These are phyloP conservation scores for Enteromius unitaeniatus DNA, from an alignment of 2,797 vertebrate genomes.

Conservation along the genomic window DNA sequence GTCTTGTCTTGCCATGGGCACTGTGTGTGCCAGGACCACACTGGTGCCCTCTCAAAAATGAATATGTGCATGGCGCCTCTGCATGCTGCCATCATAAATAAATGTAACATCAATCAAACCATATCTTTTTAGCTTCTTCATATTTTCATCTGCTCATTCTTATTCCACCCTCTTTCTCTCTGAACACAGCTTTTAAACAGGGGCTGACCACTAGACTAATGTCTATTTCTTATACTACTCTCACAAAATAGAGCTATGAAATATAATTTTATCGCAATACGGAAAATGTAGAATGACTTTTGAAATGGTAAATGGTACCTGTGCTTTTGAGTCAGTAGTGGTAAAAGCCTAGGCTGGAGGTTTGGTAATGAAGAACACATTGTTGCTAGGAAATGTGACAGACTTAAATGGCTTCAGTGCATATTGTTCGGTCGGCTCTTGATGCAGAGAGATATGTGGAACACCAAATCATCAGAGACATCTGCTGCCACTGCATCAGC, in stretches of 20 bases:
- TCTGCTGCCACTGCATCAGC: neutral
- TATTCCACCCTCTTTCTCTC: neutral
- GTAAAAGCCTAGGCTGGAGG: neutral
- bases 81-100: conserved; percentile 23
- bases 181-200: neutral
- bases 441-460: conserved; percentile 7
- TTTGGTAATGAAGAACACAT: neutral
- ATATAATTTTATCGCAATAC: neutral
- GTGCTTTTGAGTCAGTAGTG: neutral
- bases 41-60: conserved; percentile 8
- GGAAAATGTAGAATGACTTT: neutral
- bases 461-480: conserved; percentile 21
- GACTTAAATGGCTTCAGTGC: neutral
- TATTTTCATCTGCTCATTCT: neutral
- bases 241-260: neutral
- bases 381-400: conserved; percentile 18
- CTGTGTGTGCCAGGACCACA: neutral
- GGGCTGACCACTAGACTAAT: neutral
- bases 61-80: neutral
- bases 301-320: neutral
- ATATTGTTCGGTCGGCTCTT: neutral
- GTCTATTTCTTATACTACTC: neutral
- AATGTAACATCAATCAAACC: conserved; percentile 14
- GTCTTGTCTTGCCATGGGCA: conserved; percentile 11
- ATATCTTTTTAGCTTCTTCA: neutral